Conservation (phyloP, 2,797 vertebrate species). For the Merluccius polli region DNA sequence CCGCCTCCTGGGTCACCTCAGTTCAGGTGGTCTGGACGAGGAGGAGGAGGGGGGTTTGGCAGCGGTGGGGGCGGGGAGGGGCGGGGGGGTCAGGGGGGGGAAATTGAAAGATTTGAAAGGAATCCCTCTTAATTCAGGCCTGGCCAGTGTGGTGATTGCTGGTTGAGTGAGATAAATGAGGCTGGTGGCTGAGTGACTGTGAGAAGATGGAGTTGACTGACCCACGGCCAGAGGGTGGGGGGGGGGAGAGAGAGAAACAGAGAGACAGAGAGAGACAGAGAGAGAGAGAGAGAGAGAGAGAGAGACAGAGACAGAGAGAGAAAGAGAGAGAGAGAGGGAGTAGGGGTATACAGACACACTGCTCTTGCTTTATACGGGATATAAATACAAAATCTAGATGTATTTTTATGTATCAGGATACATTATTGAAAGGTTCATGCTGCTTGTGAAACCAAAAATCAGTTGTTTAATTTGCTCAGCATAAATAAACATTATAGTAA, state of each 20-base stretch:
- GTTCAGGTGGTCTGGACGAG: background rate
- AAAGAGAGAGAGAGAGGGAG: too few relatives aligned
- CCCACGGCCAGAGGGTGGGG: slow-evolving; percentile 38
- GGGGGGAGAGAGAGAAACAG: slow-evolving; percentile 13
- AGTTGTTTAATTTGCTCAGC: background rate
- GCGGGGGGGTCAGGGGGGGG: slow-evolving; percentile 9
- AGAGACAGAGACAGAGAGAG: too few relatives aligned
- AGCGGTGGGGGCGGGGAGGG: background rate
- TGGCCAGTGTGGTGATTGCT: slow-evolving; percentile 71
- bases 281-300: too few relatives aligned
- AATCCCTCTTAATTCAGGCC: slow-evolving; percentile 71
- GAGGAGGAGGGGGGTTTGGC: background rate
- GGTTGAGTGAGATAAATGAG: slow-evolving; percentile 78
- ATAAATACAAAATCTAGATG: background rate
- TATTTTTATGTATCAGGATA: background rate
- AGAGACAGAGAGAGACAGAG: background rate
- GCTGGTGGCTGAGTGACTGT: slow-evolving; percentile 62
- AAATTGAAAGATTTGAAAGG: slow-evolving; percentile 32
- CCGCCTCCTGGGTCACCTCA: background rate
- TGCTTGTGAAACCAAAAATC: background rate
- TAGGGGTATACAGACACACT: too few relatives aligned
- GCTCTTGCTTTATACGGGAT: background rate
- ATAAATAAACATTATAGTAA: background rate
- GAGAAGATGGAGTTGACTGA: slow-evolving; percentile 70
- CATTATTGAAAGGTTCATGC: background rate